Evolutionary conservation across 1,140 invertebrate genomes (phyloP).

Genomic region (Leptinotarsa defecta): DNA sequence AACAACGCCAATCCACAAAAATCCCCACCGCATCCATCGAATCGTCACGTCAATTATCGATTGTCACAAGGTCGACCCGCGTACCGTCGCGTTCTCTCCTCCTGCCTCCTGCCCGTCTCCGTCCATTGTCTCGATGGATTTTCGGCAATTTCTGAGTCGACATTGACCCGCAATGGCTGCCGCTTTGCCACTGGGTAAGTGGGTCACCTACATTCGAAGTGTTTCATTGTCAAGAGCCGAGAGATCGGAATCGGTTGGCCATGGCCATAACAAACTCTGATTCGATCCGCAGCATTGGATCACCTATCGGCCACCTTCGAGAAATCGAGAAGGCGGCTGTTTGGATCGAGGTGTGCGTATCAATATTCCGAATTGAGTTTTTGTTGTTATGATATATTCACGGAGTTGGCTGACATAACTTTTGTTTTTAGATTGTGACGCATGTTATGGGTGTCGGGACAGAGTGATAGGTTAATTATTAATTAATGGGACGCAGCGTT

Average conservation of each 20-base stretch:
- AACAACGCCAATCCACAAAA: background rate
- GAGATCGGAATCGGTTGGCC: slow-evolving; percentile 18
- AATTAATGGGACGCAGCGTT: too few relatives aligned
- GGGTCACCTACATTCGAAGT: slow-evolving; percentile 25
- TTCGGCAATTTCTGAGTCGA: background rate
- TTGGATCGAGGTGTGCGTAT: too few relatives aligned
- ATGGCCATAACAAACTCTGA: slow-evolving; percentile 13
- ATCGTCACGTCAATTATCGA: background rate
- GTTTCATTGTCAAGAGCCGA: slow-evolving; percentile 24
- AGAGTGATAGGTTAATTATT: too few relatives aligned
- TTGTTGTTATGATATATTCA: too few relatives aligned
- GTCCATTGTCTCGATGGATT: background rate
- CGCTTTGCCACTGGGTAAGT: slow-evolving; percentile 12
- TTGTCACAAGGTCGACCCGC: slow-evolving; percentile 1
- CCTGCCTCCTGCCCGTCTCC: background rate
- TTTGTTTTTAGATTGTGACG: too few relatives aligned
- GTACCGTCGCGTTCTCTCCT: background rate
- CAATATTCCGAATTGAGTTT: too few relatives aligned
- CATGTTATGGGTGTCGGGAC: too few relatives aligned
- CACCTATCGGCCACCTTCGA: background rate
- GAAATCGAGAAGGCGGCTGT: too few relatives aligned
- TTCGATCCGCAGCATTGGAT: slow-evolving; percentile 1
- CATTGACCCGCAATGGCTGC: slow-evolving; percentile 7
- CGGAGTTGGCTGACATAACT: too few relatives aligned
- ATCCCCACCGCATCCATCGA: background rate